Base-by-base conservation (phyloP, 2,888 invertebrate species). In the Fabriciana adippe region DNA sequence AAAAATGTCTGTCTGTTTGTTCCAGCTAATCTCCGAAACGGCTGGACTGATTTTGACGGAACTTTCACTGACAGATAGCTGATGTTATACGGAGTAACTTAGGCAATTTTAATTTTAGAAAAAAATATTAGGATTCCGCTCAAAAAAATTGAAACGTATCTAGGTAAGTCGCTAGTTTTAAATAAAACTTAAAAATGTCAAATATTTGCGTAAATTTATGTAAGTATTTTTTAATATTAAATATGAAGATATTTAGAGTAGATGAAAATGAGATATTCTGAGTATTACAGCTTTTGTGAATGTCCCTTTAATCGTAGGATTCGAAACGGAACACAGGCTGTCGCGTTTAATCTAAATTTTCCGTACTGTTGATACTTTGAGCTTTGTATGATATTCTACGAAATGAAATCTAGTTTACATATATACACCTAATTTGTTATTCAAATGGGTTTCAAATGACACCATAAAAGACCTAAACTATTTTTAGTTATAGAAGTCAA, bases 341-440 rank as follows among this genome's bases (percentile, higher is more conserved):
- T 86, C 86, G 83, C 83, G 85, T 88, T 86, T 87, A 84, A 87
- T 87, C 82, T 84, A 84, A 87, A 86, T 88, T 87, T 87, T 82
- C 85, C 80, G 81, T 80, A 79, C 79, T 76, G 77, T 78, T 63
- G 60, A 67, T 65, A 79, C 77, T 82, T 81, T 79, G 76, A 78
- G 74, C 68, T 75, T 74, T 75, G 76, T 78, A 76, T 77, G 76
- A 79, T 79, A 81, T 83, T 85, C 78, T 75, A 77, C 70, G 62
- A 64, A 67, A 67, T 70, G 61, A 53, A 69, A 71, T 65, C 65
- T 69, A n/a, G 68, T 68, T 71, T 68, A n/a, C n/a, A n/a, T n/a
- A 75, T 72, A 73, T 80, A 79, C 74, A 74, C 74, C 26, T 48
- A n/a, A 59, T 47, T 6, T 15, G 15, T 21, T 21, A 47, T 59